A percentile compares a stretch with the other conserved stretches of the same genome.
Evolutionary conservation across 2,888 invertebrate genomes (phyloP).

Genomic region (Microctonus hyperodae): DNA sequence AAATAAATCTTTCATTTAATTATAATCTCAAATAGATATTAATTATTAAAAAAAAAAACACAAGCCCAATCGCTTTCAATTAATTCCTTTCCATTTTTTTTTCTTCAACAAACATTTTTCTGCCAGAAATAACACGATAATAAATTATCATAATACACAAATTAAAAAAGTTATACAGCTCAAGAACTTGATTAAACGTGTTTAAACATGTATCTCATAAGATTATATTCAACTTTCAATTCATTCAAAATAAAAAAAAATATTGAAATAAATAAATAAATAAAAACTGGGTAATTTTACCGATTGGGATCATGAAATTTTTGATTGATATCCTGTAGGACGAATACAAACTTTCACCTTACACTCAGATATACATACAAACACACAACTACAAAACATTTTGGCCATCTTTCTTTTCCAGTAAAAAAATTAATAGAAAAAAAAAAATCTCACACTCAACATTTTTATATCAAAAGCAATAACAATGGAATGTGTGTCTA

Average conservation of each 20-base stretch:
- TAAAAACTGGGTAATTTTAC: conserved; percentile 23
- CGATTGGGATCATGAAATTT: conserved; percentile 33
- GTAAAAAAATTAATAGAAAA: neutral
- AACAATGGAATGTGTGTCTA: conserved; percentile 25
- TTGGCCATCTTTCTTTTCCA: neutral
- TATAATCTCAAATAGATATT: too few relatives aligned
- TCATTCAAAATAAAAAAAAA: neutral
- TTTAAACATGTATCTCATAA: neutral
- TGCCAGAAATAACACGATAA: too few relatives aligned
- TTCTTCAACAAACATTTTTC: too few relatives aligned
- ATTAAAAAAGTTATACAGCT: too few relatives aligned
- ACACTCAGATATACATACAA: neutral
- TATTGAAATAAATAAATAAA: neutral
- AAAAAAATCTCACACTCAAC: neutral
- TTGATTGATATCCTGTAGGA: conserved; percentile 31
- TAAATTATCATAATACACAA: too few relatives aligned
- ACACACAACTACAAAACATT: neutral
- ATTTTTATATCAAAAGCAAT: conserved; percentile 28
- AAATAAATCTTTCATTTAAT: too few relatives aligned
- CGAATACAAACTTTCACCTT: conserved; percentile 22
- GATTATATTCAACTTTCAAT: conserved; percentile 5
- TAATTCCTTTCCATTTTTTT: too few relatives aligned
- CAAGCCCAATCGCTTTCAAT: too few relatives aligned
- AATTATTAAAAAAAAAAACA: too few relatives aligned
- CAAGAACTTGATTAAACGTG: too few relatives aligned